Base-by-base conservation (phyloP, 1,140 invertebrate species). In the Musca vetustissima region DNA sequence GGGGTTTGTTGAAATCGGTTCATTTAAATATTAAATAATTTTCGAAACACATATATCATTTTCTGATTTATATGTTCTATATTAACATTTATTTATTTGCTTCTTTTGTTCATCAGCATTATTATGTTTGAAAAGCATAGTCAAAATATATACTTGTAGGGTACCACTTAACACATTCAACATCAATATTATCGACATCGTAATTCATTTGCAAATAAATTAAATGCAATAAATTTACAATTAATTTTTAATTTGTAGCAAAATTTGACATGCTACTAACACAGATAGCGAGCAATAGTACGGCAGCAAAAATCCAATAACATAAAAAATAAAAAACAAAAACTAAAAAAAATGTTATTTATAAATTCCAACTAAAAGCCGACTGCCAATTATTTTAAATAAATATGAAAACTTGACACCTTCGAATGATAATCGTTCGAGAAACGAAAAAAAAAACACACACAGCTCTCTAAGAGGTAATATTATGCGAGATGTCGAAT, bases 221-320 rank as follows among this genome's bases (percentile, higher is more conserved):
- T 78, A 78, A 78, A 78, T 74, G 76, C 76, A 71, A 78, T 78
- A 78, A 78, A 78, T 78, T 78, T 75, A 72, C 76, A 78, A 78
- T 78, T 78, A 78, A 78, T 75, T 78, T 78, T 78, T 76, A 78
- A 76, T 78, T 78, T 75, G 73, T 71, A 75, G 48, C 71, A 73
- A 74, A 68, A n/a, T 57, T 57, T 47, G 32, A 48, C 32, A 52
- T 25, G 66, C 21, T 50, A 67, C 21, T 65, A 22, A 28, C 17
- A 48, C 6, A 22, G 17, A 22, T 25, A 28, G 24, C 21, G 15
- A 47, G 28, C 22, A 47, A 48, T 48, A 22, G 50, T 57, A 17
- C 55, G 13, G n/a, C 28, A 43, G 32, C 22, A 59, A n/a, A 21
- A 53, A 21, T 53, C 4, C n/a, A n/a, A n/a, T n/a, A n/a, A n/a